Percentiles rank a stretch among this genome's conserved stretches.
Conservation (phyloP, 1,140 invertebrate genomes). For the Contarinia nasturtii region DNA sequence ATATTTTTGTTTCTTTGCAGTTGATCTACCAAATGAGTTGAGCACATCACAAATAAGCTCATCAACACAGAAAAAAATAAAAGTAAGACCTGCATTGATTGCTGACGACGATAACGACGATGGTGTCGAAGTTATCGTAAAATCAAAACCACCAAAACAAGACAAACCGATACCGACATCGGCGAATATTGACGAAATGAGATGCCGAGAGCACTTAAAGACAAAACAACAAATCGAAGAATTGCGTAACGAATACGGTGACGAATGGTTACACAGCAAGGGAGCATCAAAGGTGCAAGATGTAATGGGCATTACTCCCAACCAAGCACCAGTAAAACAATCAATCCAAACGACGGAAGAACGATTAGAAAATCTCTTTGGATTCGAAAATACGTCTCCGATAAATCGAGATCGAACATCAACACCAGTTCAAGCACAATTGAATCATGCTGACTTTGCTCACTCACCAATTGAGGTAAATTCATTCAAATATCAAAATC, state of each 20-base stretch:
- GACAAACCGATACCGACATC: conserved; percentile 4
- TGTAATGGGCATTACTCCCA: conserved; percentile 32
- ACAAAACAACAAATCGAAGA: conserved; percentile 37
- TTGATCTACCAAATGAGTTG: neutral
- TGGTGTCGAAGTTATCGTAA: neutral
- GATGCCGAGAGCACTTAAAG: conserved; percentile 30
- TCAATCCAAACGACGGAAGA: neutral
- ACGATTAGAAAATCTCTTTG: neutral
- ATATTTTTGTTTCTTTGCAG: neutral
- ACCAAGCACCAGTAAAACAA: conserved; percentile 6
- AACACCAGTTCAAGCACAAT: neutral
- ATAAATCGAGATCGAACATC: neutral
- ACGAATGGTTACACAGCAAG: conserved; percentile 35
- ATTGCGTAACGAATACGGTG: conserved; percentile 32
- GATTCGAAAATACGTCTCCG: too few species aligned
- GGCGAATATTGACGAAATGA: conserved; percentile 9
- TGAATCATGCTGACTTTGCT: neutral
- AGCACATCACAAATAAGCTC: conserved; percentile 1
- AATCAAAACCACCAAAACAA: conserved; percentile 1
- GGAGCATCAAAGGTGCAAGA: conserved; percentile 31
- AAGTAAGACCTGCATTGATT: conserved; percentile 17
- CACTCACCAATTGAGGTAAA: neutral
- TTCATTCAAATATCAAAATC: too few species aligned
- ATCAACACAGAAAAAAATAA: conserved; percentile 8
- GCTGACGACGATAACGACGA: conserved; percentile 10